These are phyloP conservation scores for Nyctereutes procyonoides DNA, from an alignment of 2,113 vertebrate species.

Conservation along the genomic window DNA sequence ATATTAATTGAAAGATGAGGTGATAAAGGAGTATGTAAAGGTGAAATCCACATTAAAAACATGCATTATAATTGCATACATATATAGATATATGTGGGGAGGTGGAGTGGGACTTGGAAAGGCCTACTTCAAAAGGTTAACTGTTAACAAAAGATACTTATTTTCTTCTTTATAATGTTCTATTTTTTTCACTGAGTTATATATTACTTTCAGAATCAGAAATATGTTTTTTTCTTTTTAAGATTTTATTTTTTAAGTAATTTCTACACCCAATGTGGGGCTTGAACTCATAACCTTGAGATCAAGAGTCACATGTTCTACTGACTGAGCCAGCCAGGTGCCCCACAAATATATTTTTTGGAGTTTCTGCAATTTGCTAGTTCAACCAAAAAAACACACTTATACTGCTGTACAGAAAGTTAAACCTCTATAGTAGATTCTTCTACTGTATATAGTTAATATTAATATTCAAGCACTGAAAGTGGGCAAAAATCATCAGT, in stretches of 20 bases:
- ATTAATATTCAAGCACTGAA: not conserved
- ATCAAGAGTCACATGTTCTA: not conserved
- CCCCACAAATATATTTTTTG: not conserved
- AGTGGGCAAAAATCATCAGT: not conserved
- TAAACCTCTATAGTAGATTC: not conserved
- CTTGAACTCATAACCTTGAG: not conserved
- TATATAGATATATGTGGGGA: not conserved
- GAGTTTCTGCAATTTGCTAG: not conserved
- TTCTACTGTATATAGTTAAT: not conserved
- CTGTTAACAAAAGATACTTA: not conserved
- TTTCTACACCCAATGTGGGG: not conserved
- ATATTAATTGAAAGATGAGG: not conserved
- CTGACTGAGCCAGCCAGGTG: not conserved
- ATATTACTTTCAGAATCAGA: slow-evolving; percentile 11
- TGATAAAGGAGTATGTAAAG: not conserved
- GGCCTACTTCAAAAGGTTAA: not conserved
- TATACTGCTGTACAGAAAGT: not conserved
- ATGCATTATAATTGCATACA: not conserved
- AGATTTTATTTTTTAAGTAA: not conserved
- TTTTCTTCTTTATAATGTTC: slow-evolving; percentile 8
- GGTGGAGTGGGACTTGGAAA: not conserved
- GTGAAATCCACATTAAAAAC: not conserved
- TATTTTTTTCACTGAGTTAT: not conserved
- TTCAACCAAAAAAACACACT: not conserved
- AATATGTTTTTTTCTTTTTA: not conserved